A percentile compares a stretch with the other conserved stretches of the same genome.
Evolutionary conservation across 2,888 invertebrate species (phyloP).

Genomic region (Phyto melanocephala): DNA sequence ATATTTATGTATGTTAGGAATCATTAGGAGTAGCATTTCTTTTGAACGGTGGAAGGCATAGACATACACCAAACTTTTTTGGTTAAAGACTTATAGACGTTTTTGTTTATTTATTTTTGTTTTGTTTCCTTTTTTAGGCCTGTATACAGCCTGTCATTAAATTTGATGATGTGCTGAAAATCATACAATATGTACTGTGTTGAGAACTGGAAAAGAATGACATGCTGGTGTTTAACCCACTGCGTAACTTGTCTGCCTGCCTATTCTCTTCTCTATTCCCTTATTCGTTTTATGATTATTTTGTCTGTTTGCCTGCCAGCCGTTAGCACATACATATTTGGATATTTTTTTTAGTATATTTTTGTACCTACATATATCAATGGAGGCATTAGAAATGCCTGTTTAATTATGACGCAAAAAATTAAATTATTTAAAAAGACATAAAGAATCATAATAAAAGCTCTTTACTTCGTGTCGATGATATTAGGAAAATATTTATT

Average conservation of each 20-base stretch:
- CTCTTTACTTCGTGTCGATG: no score
- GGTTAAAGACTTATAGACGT: not conserved
- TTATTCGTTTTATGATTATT: not conserved
- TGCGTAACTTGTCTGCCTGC: not conserved
- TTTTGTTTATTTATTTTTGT: not conserved
- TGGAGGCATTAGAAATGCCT: no score
- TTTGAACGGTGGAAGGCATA: not conserved
- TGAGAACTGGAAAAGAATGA: not conserved
- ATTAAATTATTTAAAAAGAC: no score
- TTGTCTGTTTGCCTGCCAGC: not conserved
- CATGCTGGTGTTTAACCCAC: not conserved
- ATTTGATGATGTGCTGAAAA: slow-evolving; percentile 29
- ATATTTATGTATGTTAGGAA: slow-evolving; percentile 6
- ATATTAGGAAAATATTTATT: no score
- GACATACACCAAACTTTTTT: not conserved
- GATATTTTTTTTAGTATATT: not conserved
- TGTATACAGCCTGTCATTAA: slow-evolving; percentile 18
- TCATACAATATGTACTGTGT: not conserved
- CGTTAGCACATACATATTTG: slow-evolving; percentile 8
- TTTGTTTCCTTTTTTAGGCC: not conserved
- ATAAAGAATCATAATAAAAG: no score
- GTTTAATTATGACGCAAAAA: no score
- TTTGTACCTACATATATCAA: not conserved
- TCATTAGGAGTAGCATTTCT: not conserved
- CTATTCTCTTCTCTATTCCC: not conserved